Percentiles rank a stretch among this genome's conserved stretches.
These are phyloP conservation scores for Diacarnus erythraeanus DNA, from an alignment of 37 sponge, comb jelly and placozoan species.

Conservation along the genomic window DNA sequence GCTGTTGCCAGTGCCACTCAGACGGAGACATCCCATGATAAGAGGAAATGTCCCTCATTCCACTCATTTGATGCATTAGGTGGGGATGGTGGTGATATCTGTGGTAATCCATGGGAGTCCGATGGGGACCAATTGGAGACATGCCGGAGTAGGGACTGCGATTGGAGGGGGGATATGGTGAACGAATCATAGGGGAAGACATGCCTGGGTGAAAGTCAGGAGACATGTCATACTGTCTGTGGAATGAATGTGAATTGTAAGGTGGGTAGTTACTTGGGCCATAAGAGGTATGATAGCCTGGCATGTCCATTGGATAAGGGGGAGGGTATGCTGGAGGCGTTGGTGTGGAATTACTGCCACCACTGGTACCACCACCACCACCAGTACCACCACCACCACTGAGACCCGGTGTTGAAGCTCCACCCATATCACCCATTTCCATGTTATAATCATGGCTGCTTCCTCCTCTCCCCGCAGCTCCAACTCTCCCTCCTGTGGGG, in stretches of 20 bases:
- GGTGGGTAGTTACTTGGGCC: slow-evolving; percentile 12
- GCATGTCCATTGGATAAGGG: slow-evolving; percentile 3
- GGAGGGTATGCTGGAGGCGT: slow-evolving; percentile 34
- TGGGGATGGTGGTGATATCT: background rate
- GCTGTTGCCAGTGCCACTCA: slow-evolving; percentile 45
- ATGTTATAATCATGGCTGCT: background rate
- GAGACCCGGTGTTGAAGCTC: slow-evolving; percentile 6
- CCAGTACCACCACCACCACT: background rate
- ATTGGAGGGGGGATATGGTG: background rate
- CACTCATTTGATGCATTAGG: background rate
- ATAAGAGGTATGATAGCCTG: background rate
- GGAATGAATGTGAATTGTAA: slow-evolving; percentile 1
- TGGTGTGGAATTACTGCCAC: background rate
- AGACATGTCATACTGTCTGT: slow-evolving; percentile 21
- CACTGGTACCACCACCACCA: background rate
- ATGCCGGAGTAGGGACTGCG: slow-evolving; percentile 14
- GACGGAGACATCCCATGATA: slow-evolving; percentile 38
- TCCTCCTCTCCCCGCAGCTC: background rate
- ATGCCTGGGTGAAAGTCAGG: slow-evolving; percentile 17
- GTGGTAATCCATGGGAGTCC: slow-evolving; percentile 10
- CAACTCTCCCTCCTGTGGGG: slow-evolving; percentile 1
- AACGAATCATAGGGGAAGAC: slow-evolving; percentile 23
- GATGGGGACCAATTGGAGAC: slow-evolving; percentile 7
- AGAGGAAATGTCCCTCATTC: slow-evolving; percentile 14
- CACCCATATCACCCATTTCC: slow-evolving; percentile 29